These are phyloP conservation scores for Carapus acus DNA, from an alignment of 2,797 vertebrate species.

Conservation along the genomic window DNA sequence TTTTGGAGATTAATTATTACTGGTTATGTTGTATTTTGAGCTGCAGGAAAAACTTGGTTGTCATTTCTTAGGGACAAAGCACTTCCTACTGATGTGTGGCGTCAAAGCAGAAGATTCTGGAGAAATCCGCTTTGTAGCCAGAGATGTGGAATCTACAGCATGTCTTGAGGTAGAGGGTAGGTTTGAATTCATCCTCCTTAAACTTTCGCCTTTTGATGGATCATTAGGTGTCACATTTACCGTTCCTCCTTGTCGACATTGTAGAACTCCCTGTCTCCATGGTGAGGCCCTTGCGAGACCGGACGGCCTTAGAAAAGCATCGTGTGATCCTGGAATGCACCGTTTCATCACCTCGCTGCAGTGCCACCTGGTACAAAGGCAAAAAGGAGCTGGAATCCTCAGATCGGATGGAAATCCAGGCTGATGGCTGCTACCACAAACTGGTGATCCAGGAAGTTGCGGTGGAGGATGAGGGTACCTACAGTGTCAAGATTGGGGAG, in stretches of 20 bases:
- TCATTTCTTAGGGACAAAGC: constrained; percentile 75
- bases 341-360: constrained; percentile 76
- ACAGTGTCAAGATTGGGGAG: constrained; percentile 80
- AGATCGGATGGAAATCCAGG: constrained; percentile 81
- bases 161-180: constrained; percentile 83
- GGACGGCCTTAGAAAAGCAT: constrained; percentile 85
- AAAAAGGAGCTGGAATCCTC: constrained; percentile 73
- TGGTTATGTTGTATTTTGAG: background rate
- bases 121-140: constrained; percentile 79
- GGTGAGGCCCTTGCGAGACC: constrained; percentile 85
- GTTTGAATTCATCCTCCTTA: background rate
- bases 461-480: constrained; percentile 83
- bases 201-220: too few relatives aligned
- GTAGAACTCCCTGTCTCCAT: constrained; percentile 77
- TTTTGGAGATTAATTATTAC: background rate
- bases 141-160: constrained; percentile 74
- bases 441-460: constrained; percentile 81
- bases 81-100: constrained; percentile 85
- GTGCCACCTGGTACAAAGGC: constrained; percentile 81
- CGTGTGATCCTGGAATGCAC: constrained; percentile 90
- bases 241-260: background rate
- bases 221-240: too few relatives aligned
- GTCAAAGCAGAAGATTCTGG: constrained; percentile 79
- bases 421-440: constrained; percentile 82
- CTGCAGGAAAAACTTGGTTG: background rate